phyloP scores from a whole-genome alignment of 2,113 vertebrate genomes.

The Hippocampus abdominalis region DNA sequence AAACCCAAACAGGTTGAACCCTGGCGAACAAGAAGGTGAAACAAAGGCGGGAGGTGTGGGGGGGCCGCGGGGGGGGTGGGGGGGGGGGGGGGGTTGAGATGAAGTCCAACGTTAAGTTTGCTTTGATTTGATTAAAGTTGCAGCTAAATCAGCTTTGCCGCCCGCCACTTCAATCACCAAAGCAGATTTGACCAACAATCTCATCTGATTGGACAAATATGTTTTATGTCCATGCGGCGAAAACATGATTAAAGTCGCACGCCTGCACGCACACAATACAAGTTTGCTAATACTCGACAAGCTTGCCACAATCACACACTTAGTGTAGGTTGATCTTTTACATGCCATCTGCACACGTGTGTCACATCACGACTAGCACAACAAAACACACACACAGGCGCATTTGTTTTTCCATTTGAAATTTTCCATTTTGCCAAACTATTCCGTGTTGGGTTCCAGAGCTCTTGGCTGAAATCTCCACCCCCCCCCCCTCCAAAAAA shows the following conservation, averaged over 20 bases:
- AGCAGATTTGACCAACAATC: slow-evolving; percentile 80
- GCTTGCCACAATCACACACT: background rate
- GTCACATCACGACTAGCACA: background rate
- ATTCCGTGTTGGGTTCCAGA: no score
- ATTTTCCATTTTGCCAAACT: no score
- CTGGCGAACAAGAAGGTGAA: no score
- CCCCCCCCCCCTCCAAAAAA: no score
- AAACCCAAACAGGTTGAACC: no score
- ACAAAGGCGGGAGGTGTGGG: no score
- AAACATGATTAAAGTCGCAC: slow-evolving; percentile 42
- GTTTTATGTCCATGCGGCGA: slow-evolving; percentile 1
- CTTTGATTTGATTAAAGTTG: slow-evolving; percentile 64
- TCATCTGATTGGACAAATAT: slow-evolving; percentile 12
- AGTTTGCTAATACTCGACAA: background rate
- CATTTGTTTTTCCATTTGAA: no score
- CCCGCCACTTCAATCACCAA: slow-evolving; percentile 77
- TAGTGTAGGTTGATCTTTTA: background rate
- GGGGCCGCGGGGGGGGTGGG: no score
- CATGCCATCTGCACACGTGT: background rate
- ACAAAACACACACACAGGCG: background rate
- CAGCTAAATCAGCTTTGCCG: slow-evolving; percentile 84
- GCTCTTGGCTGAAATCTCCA: no score
- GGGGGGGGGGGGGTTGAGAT: slow-evolving; percentile 23
- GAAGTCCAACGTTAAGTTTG: slow-evolving; percentile 50
- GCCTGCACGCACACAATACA: background rate